These are phyloP conservation scores for Peromyscus eremicus DNA, from an alignment of 2,797 vertebrate genomes.

Conservation along the genomic window DNA sequence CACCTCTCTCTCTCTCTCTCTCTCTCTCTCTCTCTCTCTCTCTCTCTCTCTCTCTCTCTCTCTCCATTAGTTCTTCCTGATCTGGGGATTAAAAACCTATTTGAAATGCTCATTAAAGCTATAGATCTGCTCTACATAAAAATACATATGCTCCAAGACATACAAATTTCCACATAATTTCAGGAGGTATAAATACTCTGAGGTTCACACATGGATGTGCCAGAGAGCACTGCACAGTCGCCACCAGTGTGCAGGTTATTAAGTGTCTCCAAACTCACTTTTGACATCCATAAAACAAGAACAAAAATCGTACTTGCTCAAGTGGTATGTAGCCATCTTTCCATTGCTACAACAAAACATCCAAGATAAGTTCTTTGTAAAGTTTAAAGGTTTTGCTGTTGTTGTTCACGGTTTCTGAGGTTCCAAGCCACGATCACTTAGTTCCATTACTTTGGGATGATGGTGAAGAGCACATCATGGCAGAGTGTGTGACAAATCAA, in stretches of 20 bases:
- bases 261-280: neutral
- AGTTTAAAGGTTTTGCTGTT: neutral
- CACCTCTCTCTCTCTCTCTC: too few relatives aligned
- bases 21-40: too few relatives aligned
- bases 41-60: too few relatives aligned
- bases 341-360: neutral
- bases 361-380: neutral
- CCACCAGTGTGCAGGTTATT: neutral
- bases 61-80: neutral
- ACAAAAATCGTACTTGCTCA: neutral
- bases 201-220: neutral
- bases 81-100: neutral
- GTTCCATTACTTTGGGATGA: neutral
- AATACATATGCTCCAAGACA: neutral
- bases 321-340: neutral
- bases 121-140: neutral
- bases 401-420: neutral
- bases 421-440: neutral
- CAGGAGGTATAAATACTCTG: neutral
- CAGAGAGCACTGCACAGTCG: neutral
- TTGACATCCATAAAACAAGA: neutral
- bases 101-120: constrained; percentile 11
- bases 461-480: neutral
- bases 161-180: neutral
- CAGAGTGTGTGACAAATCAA: neutral